Conservation (phyloP, 1,140 invertebrate species). For the Cherax destructor region DNA sequence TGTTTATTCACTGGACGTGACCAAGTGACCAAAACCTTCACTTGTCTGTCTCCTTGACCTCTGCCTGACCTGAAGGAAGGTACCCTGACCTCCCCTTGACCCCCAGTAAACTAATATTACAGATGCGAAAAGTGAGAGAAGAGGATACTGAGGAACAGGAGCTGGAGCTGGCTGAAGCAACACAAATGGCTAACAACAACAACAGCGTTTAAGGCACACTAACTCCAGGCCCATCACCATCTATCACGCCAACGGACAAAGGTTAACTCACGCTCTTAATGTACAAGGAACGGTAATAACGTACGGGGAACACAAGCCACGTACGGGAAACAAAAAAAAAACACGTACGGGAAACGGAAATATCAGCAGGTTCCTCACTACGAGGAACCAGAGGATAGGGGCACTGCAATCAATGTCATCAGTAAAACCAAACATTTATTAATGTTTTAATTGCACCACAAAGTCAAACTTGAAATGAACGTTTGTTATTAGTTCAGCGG, state of each 20-base stretch:
- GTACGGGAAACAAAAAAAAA: background rate
- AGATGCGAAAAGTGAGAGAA: slow-evolving; percentile 50
- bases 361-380: too few species aligned
- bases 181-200: slow-evolving; percentile 40
- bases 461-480: too few species aligned
- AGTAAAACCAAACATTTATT: too few species aligned
- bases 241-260: slow-evolving; percentile 4
- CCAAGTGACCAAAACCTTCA: background rate
- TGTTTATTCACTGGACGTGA: background rate
- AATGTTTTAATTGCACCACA: too few species aligned
- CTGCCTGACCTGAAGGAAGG: background rate
- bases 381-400: too few species aligned
- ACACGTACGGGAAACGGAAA: background rate
- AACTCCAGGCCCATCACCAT: slow-evolving; percentile 15
- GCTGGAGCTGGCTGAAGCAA: background rate
- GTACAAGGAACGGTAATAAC: slow-evolving; percentile 8
- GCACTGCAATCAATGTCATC: too few species aligned
- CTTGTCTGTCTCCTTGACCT: background rate
- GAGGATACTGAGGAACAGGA: slow-evolving; percentile 27
- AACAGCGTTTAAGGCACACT: slow-evolving; percentile 49
- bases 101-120: slow-evolving; percentile 45
- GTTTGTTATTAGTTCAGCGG: too few species aligned
- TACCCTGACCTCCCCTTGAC: background rate
- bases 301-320: background rate
- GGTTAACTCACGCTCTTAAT: slow-evolving; percentile 33